phyloP scores from a whole-genome alignment of 2,113 vertebrate species.

The Leucopsar rothschildi region DNA sequence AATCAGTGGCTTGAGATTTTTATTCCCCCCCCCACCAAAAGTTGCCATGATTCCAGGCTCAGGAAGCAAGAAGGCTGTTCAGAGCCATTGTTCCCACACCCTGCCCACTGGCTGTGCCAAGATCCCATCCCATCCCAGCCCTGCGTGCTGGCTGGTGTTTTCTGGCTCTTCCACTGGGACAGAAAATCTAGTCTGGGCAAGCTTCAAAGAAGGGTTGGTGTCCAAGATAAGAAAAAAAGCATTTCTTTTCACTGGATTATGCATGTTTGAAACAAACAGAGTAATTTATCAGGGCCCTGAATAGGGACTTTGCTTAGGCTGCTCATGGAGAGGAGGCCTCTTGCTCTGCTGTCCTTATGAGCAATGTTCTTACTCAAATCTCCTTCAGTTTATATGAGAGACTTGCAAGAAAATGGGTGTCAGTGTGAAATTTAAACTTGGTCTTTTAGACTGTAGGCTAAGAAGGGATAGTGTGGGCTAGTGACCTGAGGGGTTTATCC shows the following conservation, averaged over 20 bases:
- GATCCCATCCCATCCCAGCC: background rate
- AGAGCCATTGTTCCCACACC: slow-evolving; percentile 24
- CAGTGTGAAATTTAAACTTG: background rate
- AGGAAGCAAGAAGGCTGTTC: background rate
- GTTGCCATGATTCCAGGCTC: background rate
- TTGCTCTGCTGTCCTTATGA: background rate
- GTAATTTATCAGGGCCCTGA: background rate
- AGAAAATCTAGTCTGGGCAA: slow-evolving; percentile 32
- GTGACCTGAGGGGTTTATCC: background rate
- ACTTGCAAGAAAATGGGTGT: background rate
- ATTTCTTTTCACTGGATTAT: slow-evolving; percentile 13
- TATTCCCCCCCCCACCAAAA: rapidly evolving
- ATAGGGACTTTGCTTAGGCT: background rate
- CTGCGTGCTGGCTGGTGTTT: background rate
- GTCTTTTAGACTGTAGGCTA: background rate
- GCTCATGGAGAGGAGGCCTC: background rate
- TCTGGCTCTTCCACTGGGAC: slow-evolving; percentile 2
- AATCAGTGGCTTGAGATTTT: background rate
- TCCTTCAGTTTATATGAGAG: background rate
- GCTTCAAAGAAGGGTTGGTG: background rate
- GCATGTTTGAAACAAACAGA: background rate
- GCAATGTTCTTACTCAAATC: background rate
- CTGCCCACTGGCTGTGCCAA: background rate
- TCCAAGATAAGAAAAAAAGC: slow-evolving; percentile 22
- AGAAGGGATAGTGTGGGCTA: background rate